Evolutionary conservation across 2,113 vertebrate species (phyloP).

Genomic region (Anarhynchus alexandrinus): DNA sequence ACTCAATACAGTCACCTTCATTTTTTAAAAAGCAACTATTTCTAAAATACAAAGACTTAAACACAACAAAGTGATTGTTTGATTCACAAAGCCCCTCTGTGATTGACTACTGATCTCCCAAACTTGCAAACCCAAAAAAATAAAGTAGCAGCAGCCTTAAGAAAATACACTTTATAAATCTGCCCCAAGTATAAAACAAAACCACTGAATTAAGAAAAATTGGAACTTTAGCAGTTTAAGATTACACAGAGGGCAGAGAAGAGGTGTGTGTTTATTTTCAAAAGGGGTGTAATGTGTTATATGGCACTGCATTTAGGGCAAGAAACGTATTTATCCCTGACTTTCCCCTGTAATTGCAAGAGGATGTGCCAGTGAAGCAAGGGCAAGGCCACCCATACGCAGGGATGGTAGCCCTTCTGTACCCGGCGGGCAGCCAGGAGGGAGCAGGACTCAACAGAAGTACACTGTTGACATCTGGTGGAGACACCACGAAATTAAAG

Average conservation of each 20-base stretch:
- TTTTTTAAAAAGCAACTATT: neutral
- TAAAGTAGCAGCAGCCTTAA: neutral
- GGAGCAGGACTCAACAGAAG: neutral
- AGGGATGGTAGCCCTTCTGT: neutral
- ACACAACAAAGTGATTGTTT: neutral
- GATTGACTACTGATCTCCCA: neutral
- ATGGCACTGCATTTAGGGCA: neutral
- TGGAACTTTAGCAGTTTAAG: neutral
- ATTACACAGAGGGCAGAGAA: neutral
- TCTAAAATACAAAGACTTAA: neutral
- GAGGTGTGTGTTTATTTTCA: neutral
- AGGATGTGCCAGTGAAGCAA: neutral
- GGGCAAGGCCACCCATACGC: neutral
- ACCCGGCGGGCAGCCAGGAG: accelerated
- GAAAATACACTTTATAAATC: neutral
- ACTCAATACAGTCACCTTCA: neutral
- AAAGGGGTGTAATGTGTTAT: neutral
- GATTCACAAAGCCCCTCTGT: neutral
- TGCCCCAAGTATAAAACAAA: neutral
- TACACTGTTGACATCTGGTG: slow-evolving; percentile 59
- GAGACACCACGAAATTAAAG: neutral
- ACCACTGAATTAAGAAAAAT: neutral
- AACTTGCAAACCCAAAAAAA: neutral
- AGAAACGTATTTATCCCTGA: neutral
- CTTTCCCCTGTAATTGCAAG: neutral